Percentiles rank a stretch among this genome's conserved stretches.
Conservation (phyloP, 2,888 invertebrate genomes). For the Chironomus tentans region DNA sequence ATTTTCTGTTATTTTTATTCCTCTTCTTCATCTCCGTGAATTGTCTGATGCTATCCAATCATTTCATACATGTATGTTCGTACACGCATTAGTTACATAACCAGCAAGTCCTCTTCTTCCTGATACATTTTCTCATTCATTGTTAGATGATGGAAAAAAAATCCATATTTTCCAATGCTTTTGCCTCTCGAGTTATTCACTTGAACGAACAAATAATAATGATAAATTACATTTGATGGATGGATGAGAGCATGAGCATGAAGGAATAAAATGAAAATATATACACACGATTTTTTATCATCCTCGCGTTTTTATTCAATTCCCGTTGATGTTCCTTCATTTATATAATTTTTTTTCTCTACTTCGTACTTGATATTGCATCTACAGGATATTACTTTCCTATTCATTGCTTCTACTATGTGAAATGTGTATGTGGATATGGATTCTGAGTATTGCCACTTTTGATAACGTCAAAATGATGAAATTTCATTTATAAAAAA, state of each 20-base stretch:
- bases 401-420: too few species aligned
- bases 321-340: not conserved
- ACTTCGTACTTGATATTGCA: not conserved
- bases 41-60: not conserved
- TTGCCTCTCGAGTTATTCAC: conserved; percentile 27
- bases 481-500: too few species aligned
- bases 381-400: too few species aligned
- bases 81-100: not conserved
- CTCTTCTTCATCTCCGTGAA: not conserved
- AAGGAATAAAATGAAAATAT: not conserved
- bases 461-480: too few species aligned
- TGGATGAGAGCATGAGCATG: conserved; percentile 4
- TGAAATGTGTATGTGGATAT: too few species aligned
- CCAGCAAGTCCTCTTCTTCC: not conserved
- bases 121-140: not conserved
- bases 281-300: not conserved
- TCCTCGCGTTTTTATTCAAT: not conserved
- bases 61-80: not conserved
- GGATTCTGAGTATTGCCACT: too few species aligned
- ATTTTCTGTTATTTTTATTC: too few species aligned
- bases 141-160: not conserved
- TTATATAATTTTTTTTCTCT: not conserved
- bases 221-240: conserved; percentile 28
- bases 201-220: conserved; percentile 28
- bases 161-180: conserved; percentile 7